These are phyloP conservation scores for Argentina silus DNA, from an alignment of 2,797 vertebrate genomes.

Conservation along the genomic window DNA sequence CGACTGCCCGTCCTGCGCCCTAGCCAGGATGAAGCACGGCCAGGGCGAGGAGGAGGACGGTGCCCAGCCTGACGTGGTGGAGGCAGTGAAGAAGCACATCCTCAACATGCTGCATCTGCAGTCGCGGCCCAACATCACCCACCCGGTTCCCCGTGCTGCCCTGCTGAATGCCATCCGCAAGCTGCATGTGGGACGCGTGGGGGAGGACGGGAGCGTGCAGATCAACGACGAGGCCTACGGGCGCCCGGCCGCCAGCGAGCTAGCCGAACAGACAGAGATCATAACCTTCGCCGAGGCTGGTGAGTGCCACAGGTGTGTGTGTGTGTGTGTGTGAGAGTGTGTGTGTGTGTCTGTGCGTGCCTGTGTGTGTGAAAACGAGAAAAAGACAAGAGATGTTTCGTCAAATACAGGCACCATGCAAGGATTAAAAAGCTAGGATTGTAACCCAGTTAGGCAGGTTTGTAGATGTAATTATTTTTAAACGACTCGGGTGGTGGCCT, in stretches of 20 bases:
- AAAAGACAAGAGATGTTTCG: not conserved
- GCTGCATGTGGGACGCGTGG: constrained; percentile 95
- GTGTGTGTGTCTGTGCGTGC: constrained; percentile 7
- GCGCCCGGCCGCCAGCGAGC: constrained; percentile 81
- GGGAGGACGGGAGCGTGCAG: constrained; percentile 94
- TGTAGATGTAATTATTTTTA: constrained; percentile 13
- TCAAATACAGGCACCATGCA: not conserved
- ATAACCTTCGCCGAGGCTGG: constrained; percentile 98
- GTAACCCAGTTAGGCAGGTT: constrained; percentile 27
- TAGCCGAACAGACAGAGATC: constrained; percentile 93
- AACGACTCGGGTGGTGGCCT: too few species aligned
- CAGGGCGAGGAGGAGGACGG: constrained; percentile 71
- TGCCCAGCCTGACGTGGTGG: constrained; percentile 92
- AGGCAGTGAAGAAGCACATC: constrained; percentile 98
- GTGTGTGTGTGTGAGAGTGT: constrained; percentile 9
- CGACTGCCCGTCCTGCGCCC: constrained; percentile 90
- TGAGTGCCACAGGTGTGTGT: constrained; percentile 74
- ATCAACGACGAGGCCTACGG: constrained; percentile 85
- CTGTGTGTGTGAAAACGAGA: not conserved
- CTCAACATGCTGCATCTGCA: constrained; percentile 97
- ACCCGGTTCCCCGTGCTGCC: constrained; percentile 93
- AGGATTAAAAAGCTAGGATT: not conserved
- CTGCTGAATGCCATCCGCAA: constrained; percentile 95
- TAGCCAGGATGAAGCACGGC: constrained; percentile 81
- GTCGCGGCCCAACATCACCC: constrained; percentile 93